Evolutionary conservation across 2,113 vertebrate species (phyloP), one percentile per base, ranked within the genome.

Genomic region (Equus quagga): DNA sequence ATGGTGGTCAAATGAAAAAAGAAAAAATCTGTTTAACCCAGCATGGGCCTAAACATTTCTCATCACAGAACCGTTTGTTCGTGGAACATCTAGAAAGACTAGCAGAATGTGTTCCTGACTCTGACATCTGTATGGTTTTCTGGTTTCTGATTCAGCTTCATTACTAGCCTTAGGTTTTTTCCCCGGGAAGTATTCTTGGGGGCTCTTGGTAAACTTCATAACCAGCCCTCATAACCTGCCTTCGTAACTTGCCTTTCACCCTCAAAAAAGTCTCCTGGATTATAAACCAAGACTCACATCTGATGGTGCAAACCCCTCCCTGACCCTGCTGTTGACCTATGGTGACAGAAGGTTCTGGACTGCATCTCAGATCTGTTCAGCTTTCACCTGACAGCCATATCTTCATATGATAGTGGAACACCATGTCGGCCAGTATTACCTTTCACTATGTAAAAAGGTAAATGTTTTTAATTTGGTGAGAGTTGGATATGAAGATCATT

Each of bases 131-230:
- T 89, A 72, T 85, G 1, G 6, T 41, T 73, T 96, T 82, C 56
- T 91, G 15, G 33, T 83, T 97, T 89, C 67, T 72, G 60, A 78
- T 78, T 94, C 46, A 81, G 31, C 33, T 85, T 93, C 24, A 81
- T 84, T 65, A 72, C 33, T 72, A 67, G 12, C 17, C 18, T 81
- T 72, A 5, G 18, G 8, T 92, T 92, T 82, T 87, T 21, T 75
- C 21, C 31, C 78, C 78, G 15, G 6, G 56, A 88, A 65, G 23
- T 82, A 72, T 93, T 91, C 67, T 44, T 92, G 36, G 65, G 23
- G 73, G 4, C 8, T 89, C 69, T 89, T 89, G 33, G 31, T 84
- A 88, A 76, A 89, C 41, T 83, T 82, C 17, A 36, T 76, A 70
- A 64, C 21, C 49, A 96, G 11, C 6, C 15, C 10, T 41, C 36